These are phyloP conservation scores for Chirona hameri DNA, from an alignment of 2,888 invertebrate genomes.

Conservation along the genomic window DNA sequence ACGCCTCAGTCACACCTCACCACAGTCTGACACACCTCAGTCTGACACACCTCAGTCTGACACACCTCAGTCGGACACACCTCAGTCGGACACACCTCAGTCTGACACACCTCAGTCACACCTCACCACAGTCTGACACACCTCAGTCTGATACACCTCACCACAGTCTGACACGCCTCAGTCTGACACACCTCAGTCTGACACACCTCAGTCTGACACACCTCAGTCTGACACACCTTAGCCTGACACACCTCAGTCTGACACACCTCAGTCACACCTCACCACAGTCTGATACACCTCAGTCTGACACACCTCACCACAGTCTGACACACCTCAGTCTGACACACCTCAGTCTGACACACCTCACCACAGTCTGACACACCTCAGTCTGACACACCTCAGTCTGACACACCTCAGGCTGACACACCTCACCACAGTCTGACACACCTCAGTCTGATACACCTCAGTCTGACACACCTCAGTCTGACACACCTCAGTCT, in stretches of 20 bases:
- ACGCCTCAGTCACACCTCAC: no score
- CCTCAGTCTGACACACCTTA: background rate
- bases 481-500: background rate
- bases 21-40: background rate
- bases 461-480: background rate
- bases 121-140: no score
- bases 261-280: no score
- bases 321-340: background rate
- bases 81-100: background rate
- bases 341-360: background rate
- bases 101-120: background rate
- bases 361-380: background rate
- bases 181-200: background rate
- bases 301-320: background rate
- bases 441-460: background rate
- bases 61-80: background rate
- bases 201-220: background rate
- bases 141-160: background rate
- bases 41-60: background rate
- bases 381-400: background rate
- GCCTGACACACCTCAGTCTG: no score
- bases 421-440: background rate
- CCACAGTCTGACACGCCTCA: background rate
- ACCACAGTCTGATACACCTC: background rate
- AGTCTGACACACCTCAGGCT: background rate